Evolutionary conservation across 2,888 invertebrate species (phyloP), one percentile per base, ranked within the genome.

Genomic region (Ypsolopha sequella): DNA sequence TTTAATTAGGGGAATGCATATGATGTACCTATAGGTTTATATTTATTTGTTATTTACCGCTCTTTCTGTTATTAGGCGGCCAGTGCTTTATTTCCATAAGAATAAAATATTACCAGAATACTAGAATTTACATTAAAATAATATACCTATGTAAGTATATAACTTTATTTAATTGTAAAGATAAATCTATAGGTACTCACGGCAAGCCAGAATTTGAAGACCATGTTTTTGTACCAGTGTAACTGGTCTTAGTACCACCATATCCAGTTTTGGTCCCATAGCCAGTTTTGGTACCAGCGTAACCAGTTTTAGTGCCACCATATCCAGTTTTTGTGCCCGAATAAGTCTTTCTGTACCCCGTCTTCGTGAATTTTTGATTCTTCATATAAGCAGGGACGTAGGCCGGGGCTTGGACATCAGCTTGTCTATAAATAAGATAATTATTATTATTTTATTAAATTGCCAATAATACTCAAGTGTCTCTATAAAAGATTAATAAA

Each of bases 401-500:
- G 0, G 67, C 59, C 0, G 84, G 82, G 0, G 84, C 81, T 57
- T 75, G 65, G 0, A 82, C 82, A 53, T 85, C 85, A 1, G 80
- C 73, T 77, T 81, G 80, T 3, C 85, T 85, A 63, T 1, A 63
- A 66, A 54, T 24, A 24, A 4, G 24, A 24, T 24, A 24, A 4
- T 2, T 24, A 24, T n/a, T n/a, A 24, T 24, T 24, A 24, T 24
- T 24, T 24, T n/a, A n/a, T 24, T 24, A 24, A 24, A 24, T 24
- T 24, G 24, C 24, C 2, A 24, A 24, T 24, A 24, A 24, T 24
- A 24, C 24, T 24, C 4, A 24, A 24, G 24, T 4, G 4, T 24
- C 24, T 24, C 24, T 24, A 24, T 4, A 24, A 4, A n/a, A n/a
- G n/a, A n/a, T n/a, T n/a, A n/a, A n/a, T n/a, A n/a, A n/a, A n/a